phyloP scores from a whole-genome alignment of 2,797 vertebrate genomes.

The Paedocypris micromegethes region DNA sequence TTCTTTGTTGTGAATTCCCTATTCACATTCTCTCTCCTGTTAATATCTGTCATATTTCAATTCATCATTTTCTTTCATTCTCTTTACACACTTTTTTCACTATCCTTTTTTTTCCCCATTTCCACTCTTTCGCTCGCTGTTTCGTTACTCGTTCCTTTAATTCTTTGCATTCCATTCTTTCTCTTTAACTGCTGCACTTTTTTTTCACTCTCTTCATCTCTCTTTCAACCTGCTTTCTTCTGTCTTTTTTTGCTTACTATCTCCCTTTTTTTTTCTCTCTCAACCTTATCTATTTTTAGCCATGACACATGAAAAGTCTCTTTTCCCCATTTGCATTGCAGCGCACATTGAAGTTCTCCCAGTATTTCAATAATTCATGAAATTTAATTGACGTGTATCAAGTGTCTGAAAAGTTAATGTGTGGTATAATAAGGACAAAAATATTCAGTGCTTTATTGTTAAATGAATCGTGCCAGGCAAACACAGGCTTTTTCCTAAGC shows the following conservation, averaged over 20 bases:
- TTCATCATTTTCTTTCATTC: no score
- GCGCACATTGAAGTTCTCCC: conserved; percentile 24
- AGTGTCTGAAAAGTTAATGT: conserved; percentile 30
- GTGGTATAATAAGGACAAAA: conserved; percentile 21
- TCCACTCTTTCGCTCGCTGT: neutral
- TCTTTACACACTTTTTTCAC: no score
- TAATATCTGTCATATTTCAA: no score
- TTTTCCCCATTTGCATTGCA: conserved; percentile 33
- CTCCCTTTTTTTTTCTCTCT: conserved; percentile 11
- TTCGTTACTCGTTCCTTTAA: neutral
- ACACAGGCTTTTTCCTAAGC: conserved; percentile 12
- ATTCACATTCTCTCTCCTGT: no score
- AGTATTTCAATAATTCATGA: conserved; percentile 45
- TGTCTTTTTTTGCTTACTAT: conserved; percentile 8
- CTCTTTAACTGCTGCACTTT: conserved; percentile 35
- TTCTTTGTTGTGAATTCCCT: no score
- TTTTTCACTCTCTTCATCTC: conserved; percentile 41
- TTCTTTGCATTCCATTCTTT: conserved; percentile 20
- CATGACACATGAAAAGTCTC: conserved; percentile 13
- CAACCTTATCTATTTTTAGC: conserved; percentile 37
- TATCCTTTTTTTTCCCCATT: no score
- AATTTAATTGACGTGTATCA: conserved; percentile 42
- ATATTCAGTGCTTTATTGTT: neutral
- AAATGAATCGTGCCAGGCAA: conserved; percentile 9
- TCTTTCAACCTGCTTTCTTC: neutral